Percentiles rank a stretch among this genome's conserved stretches.
phyloP scores from a whole-genome alignment of 2,888 invertebrate species.

The Encarsia formosa region DNA sequence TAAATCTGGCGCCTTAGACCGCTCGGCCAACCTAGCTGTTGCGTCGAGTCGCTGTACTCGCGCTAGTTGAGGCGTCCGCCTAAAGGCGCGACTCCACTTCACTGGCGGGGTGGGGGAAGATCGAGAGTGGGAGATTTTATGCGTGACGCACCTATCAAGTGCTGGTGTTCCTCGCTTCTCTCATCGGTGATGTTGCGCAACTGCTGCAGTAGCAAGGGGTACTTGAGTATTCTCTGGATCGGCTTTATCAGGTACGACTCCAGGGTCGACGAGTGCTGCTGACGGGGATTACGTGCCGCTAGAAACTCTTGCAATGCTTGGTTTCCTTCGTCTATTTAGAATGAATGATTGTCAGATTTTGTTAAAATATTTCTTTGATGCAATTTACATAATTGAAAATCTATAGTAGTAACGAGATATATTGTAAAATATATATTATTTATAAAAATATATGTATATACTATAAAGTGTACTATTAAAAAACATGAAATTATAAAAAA shows the following conservation, averaged over 20 bases:
- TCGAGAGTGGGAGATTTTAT: no score
- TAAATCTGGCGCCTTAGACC: slow-evolving; percentile 69
- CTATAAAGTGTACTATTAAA: no score
- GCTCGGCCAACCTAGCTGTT: slow-evolving; percentile 64
- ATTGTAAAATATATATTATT: neutral
- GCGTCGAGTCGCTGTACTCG: neutral
- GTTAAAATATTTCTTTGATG: neutral
- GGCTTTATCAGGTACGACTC: slow-evolving; percentile 98
- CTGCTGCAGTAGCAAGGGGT: slow-evolving; percentile 91
- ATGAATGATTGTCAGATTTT: slow-evolving; percentile 10
- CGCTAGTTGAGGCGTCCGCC: neutral
- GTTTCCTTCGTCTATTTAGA: slow-evolving; percentile 80
- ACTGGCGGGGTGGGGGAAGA: no score
- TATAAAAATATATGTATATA: neutral
- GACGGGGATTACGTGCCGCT: slow-evolving; percentile 88
- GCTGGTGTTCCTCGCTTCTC: slow-evolving; percentile 89
- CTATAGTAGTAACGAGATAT: neutral
- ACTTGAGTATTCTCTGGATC: slow-evolving; percentile 96
- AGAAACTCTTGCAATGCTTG: slow-evolving; percentile 94
- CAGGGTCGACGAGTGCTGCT: slow-evolving; percentile 93
- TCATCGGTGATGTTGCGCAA: slow-evolving; percentile 89
- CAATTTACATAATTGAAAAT: neutral
- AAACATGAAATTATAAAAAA: no score
- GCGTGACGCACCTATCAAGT: slow-evolving; percentile 72
- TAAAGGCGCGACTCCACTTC: neutral